Evolutionary conservation across 2,113 vertebrate genomes (phyloP), one percentile per base, ranked within the genome.

Genomic region (Brachyhypopomus occidentalis): DNA sequence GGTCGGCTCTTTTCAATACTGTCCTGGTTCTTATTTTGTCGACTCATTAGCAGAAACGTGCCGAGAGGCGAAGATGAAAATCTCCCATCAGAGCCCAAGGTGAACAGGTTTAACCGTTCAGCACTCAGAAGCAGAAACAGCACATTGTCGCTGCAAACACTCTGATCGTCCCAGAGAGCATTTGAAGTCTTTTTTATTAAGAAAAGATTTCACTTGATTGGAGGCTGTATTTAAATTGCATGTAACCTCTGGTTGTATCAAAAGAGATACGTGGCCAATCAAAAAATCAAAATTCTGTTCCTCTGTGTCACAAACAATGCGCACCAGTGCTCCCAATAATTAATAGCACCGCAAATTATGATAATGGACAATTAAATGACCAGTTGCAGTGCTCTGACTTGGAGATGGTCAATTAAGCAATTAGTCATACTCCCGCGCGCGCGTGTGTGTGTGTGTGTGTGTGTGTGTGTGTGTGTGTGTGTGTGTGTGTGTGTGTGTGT

Each of bases 361-460:
- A 55, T 78, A 85, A 82, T 79, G 77, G 86, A 23, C 67, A 67
- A 75, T 80, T 83, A 83, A 83, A 79, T 83, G 67, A 83, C 60
- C 84, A 74, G 36, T 80, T 82, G 55, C 75, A 23, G 48, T 48
- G 20, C 75, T 63, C 9, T 71, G 70, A 70, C 75, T 77, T 12
- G 41, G 77, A 83, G 66, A 83, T 59, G 77, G 62, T 62, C 74
- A 83, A 79, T 85, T 82, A 76, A 59, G 56, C 72, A 85, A 78
- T 81, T 80, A 78, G 56, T 11, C 48, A 45, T 77, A 60, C 63
- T 69, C 55, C 20, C 16, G 36, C 20, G 7, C 36, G 38, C 14
- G 45, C 6, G 70, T 4, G 36, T n/a, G 55, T 34, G 52, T 12
- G 6, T 58, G 52, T 67, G 52, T 5, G 30, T 7, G 23, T 34